Evolutionary conservation across 2,888 invertebrate genomes (phyloP).

Genomic region (Xestia sexstrigata): DNA sequence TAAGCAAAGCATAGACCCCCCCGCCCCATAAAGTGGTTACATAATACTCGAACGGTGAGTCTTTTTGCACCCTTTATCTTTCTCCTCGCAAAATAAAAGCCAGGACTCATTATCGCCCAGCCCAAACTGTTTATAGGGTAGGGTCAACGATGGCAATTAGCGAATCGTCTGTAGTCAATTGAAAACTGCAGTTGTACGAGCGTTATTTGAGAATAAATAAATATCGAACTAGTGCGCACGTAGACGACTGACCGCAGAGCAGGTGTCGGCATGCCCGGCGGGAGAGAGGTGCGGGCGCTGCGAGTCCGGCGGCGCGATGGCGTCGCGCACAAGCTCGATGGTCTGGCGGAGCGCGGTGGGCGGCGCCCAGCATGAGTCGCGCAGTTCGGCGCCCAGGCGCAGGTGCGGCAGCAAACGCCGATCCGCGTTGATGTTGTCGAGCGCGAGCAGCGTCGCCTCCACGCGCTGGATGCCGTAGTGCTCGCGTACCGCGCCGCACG

Average conservation of each 20-base stretch:
- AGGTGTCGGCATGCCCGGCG: not conserved
- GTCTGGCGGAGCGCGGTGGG: conserved; percentile 95
- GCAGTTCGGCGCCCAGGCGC: conserved; percentile 92
- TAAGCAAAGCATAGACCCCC: too few species aligned
- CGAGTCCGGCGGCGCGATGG: conserved; percentile 84
- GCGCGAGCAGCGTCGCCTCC: conserved; percentile 91
- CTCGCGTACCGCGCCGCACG: conserved; percentile 90
- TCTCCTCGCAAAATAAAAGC: too few species aligned
- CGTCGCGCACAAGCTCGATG: conserved; percentile 94
- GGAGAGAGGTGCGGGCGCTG: conserved; percentile 16
- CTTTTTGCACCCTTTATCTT: too few species aligned
- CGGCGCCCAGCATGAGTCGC: conserved; percentile 96
- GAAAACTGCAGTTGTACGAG: too few species aligned
- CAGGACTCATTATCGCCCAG: too few species aligned
- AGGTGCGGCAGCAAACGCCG: conserved; percentile 89
- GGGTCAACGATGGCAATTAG: too few species aligned
- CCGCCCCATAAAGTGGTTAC: too few species aligned
- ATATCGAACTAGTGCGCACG: not conserved
- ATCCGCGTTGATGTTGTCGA: conserved; percentile 92
- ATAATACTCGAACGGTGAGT: too few species aligned
- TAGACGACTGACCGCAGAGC: conserved; percentile 29
- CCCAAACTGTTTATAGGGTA: too few species aligned
- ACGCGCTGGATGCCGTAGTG: conserved; percentile 94
- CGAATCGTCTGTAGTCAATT: too few species aligned
- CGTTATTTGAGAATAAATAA: too few species aligned